phyloP scores from a whole-genome alignment of 2,888 invertebrate species.

The Nowickia ferox region DNA sequence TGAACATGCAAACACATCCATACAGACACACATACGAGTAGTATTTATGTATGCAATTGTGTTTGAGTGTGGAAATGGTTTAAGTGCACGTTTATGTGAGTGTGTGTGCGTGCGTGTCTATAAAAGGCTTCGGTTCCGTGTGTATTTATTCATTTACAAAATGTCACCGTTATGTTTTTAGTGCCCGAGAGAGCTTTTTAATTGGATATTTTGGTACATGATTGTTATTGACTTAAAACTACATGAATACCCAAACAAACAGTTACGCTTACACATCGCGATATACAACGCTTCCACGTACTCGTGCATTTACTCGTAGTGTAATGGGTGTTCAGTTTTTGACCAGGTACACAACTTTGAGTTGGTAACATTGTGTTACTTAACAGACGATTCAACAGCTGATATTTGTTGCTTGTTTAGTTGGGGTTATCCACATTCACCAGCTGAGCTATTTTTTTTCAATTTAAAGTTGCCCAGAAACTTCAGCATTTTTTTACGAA shows the following conservation, averaged over 20 bases:
- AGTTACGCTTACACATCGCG: not conserved
- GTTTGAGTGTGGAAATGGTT: constrained; percentile 2
- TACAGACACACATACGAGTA: not conserved
- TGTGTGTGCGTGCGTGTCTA: not conserved
- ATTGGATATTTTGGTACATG: constrained; percentile 66
- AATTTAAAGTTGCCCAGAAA: too few relatives aligned
- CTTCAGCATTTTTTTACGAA: too few relatives aligned
- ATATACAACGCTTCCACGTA: not conserved
- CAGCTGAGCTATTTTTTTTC: too few relatives aligned
- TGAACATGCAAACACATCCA: not conserved
- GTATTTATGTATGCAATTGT: not conserved
- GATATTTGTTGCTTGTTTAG: too few relatives aligned
- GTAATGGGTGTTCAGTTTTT: too few relatives aligned
- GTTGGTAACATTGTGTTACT: too few relatives aligned
- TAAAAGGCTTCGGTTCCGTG: not conserved
- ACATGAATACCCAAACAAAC: constrained; percentile 38
- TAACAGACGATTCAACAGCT: too few relatives aligned
- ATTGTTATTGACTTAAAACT: constrained; percentile 63
- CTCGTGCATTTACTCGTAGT: not conserved
- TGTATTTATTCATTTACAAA: constrained; percentile 53
- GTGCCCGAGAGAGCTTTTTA: constrained; percentile 63
- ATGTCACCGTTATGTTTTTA: constrained; percentile 60
- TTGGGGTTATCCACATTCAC: too few relatives aligned
- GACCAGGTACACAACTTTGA: too few relatives aligned
- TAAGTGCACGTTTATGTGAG: not conserved